These are phyloP conservation scores for Cyphomyrus plagiostoma DNA, from an alignment of 2,113 vertebrate species.

Conservation along the genomic window DNA sequence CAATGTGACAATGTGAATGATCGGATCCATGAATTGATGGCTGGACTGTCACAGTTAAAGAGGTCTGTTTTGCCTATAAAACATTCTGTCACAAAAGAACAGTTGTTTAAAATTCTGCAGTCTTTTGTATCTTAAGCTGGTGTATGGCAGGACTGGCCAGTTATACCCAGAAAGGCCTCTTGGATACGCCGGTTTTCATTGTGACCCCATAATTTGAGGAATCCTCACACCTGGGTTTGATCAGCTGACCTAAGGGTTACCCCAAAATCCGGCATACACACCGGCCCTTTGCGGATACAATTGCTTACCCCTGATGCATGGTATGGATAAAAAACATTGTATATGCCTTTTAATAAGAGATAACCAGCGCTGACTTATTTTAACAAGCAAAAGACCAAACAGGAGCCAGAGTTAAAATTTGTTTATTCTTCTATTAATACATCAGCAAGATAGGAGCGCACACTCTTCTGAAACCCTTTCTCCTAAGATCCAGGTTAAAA, in stretches of 20 bases:
- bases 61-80: not conserved
- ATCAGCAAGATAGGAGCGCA: constrained; percentile 32
- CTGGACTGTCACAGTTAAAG: not conserved
- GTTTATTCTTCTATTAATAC: constrained; percentile 20
- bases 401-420: not conserved
- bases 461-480: constrained; percentile 29
- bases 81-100: not conserved
- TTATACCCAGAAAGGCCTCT: not conserved
- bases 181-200: not conserved
- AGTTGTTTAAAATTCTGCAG: not conserved
- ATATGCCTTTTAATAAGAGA: not conserved
- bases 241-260: not conserved
- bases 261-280: not conserved
- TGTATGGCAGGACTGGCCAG: not conserved
- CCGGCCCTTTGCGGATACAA: not conserved
- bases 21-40: not conserved
- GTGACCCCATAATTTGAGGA: not conserved
- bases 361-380: not conserved
- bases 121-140: not conserved
- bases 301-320: not conserved
- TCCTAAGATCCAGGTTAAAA: constrained; percentile 14
- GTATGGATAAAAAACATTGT: not conserved
- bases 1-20: not conserved
- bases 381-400: not conserved
- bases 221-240: not conserved